A percentile compares a stretch with the other conserved stretches of the same genome.
phyloP scores from a whole-genome alignment of 92 coral and sea anemone species.

The Palythoa grandiflora region DNA sequence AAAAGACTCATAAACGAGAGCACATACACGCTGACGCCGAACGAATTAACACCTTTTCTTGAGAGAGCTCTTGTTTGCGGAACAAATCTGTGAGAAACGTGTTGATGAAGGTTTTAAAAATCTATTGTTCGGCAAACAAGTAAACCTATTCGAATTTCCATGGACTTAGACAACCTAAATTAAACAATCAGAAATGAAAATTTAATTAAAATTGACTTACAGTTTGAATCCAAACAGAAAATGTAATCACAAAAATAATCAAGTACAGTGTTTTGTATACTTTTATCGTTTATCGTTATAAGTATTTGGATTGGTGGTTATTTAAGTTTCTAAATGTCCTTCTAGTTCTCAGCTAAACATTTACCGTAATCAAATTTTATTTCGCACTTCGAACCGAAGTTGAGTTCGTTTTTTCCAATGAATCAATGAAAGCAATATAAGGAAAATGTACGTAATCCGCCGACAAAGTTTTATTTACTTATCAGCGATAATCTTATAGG shows the following conservation, averaged over 20 bases:
- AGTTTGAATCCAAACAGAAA: conserved; percentile 18
- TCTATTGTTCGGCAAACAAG: conserved; percentile 22
- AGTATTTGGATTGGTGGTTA: background rate
- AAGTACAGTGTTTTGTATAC: background rate
- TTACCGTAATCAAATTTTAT: no score
- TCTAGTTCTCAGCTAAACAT: background rate
- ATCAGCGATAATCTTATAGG: background rate
- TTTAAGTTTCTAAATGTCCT: background rate
- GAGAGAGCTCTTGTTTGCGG: conserved; percentile 18
- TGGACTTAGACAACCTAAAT: conserved; percentile 10
- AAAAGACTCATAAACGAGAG: background rate
- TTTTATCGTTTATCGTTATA: background rate
- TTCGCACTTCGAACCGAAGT: no score
- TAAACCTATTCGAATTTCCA: conserved; percentile 24
- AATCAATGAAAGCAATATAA: no score
- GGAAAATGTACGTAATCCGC: background rate
- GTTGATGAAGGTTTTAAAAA: conserved; percentile 38
- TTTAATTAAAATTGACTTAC: conserved; percentile 30
- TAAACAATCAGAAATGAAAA: conserved; percentile 13
- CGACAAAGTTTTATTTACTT: background rate
- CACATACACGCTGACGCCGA: background rate
- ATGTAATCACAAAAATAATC: conserved; percentile 14
- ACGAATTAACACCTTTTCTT: conserved; percentile 28
- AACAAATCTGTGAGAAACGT: conserved; percentile 27
- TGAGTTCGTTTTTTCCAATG: no score